A percentile compares a stretch with the other conserved stretches of the same genome.
Conservation (phyloP, 92 coral and sea anemone species). For the Porites evermanni region DNA sequence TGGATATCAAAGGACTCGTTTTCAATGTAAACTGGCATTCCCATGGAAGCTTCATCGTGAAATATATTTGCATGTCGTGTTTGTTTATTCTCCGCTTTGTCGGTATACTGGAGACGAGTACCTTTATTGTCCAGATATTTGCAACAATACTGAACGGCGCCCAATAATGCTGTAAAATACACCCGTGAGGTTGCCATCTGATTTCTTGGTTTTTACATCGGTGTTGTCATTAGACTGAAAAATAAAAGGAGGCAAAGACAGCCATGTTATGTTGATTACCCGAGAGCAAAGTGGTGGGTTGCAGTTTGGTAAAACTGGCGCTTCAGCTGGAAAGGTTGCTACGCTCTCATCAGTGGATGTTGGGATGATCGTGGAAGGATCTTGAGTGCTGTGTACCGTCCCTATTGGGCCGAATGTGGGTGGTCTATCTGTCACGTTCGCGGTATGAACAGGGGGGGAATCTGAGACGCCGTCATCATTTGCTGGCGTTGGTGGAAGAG, state of each 20-base stretch:
- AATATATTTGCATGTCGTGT: not conserved
- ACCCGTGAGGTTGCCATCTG: not conserved
- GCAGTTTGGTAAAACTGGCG: not conserved
- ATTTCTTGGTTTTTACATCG: not conserved
- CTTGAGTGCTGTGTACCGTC: not conserved
- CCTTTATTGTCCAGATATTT: not conserved
- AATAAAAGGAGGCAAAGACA: constrained; percentile 14
- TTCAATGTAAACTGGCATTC: constrained; percentile 13
- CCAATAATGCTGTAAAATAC: constrained; percentile 7
- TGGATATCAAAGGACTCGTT: not conserved
- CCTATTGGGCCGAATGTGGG: not conserved
- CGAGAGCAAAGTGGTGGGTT: not conserved
- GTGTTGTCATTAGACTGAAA: not conserved
- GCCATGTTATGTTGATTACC: constrained; percentile 16
- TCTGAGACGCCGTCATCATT: not conserved
- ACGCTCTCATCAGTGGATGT: not conserved
- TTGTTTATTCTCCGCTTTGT: not conserved
- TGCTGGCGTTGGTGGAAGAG: not conserved
- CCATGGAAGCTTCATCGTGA: constrained; percentile 4
- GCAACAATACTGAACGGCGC: constrained; percentile 17
- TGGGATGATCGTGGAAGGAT: not conserved
- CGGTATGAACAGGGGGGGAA: not conserved
- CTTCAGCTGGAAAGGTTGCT: constrained; percentile 1
- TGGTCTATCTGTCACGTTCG: not conserved
- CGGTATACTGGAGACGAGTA: not conserved